Percentiles rank a stretch among this genome's conserved stretches.
Evolutionary conservation across 2,113 vertebrate species (phyloP).

Genomic region (Chelonoidis abingdonii): DNA sequence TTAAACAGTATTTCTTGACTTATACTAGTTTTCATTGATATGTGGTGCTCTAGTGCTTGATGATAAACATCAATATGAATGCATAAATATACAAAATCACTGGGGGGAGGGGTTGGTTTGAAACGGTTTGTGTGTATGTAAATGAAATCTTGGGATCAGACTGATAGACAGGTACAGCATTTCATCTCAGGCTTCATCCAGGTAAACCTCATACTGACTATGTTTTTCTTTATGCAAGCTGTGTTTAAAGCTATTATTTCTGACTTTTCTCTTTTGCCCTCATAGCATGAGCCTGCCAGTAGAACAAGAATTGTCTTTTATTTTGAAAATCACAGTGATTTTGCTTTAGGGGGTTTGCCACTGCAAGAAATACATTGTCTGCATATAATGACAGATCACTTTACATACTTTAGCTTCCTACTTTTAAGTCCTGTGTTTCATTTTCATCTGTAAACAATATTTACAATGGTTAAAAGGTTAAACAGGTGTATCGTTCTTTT

Average conservation of each 20-base stretch:
- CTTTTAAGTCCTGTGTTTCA: background rate
- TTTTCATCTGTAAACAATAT: background rate
- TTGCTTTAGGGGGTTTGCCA: background rate
- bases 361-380: background rate
- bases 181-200: background rate
- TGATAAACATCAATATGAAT: background rate
- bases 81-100: background rate
- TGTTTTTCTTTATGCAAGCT: background rate
- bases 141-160: background rate
- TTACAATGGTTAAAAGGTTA: background rate
- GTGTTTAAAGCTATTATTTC: background rate
- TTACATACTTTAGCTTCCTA: background rate
- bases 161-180: background rate
- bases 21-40: background rate
- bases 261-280: background rate
- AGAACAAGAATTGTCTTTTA: slow-evolving; percentile 11
- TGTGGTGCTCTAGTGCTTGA: accelerated
- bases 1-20: background rate
- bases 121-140: background rate
- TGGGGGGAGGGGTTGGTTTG: background rate
- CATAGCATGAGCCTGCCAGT: background rate
- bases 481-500: background rate
- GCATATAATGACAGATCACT: background rate
- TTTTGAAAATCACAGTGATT: slow-evolving; percentile 32
- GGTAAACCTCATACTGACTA: background rate